phyloP scores from a whole-genome alignment of 64 coral and sea anemone genomes.

The Montipora capricornis region DNA sequence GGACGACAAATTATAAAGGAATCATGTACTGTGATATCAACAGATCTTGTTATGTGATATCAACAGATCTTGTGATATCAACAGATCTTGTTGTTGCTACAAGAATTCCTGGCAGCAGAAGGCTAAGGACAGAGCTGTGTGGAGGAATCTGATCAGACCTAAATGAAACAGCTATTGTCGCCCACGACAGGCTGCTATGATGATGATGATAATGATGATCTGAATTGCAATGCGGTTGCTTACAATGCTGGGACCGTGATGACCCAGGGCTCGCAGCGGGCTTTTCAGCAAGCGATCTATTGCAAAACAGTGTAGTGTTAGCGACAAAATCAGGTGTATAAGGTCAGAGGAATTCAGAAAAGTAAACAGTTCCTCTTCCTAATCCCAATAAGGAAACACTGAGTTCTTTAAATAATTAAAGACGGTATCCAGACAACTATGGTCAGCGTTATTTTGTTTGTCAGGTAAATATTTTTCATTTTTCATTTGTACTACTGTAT shows the following conservation, averaged over 20 bases:
- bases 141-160: too few species aligned
- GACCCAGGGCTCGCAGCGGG: slow-evolving; percentile 1
- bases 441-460: not conserved
- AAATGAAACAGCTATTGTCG: too few species aligned
- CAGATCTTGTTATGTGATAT: not conserved
- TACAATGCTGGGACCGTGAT: not conserved
- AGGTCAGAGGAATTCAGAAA: not conserved
- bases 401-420: not conserved
- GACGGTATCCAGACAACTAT: slow-evolving; percentile 40
- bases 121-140: too few species aligned
- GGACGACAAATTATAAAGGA: too few species aligned
- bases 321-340: slow-evolving; percentile 42
- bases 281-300: slow-evolving; percentile 11
- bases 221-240: not conserved
- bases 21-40: too few species aligned
- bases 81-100: slow-evolving; percentile 6
- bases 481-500: not conserved
- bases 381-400: not conserved
- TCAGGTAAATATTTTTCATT: not conserved
- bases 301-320: slow-evolving; percentile 18
- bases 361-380: not conserved
- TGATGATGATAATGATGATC: too few species aligned
- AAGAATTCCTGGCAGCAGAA: not conserved
- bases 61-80: not conserved
- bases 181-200: too few species aligned